Base-by-base conservation (phyloP, 2,797 vertebrate genomes). In the Smutsia gigantea region DNA sequence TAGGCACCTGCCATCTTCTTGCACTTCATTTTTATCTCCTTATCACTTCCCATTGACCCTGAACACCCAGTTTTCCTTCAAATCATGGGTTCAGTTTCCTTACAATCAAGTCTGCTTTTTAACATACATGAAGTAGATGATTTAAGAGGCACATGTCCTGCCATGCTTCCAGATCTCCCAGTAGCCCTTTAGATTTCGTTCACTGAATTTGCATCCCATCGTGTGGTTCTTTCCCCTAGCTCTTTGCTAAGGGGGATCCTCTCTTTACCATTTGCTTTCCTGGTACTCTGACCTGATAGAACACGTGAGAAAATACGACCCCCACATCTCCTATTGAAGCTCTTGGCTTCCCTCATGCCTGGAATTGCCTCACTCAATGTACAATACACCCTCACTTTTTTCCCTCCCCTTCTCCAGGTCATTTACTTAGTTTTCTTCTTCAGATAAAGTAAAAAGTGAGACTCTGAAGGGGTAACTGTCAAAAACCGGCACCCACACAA, bases 371-470 rank as follows among this genome's bases (percentile, higher is more conserved):
- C 25, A 19, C 13, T 49, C 79, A 8, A 39, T 18, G 18, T 55
- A 27, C 12, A 6, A 9, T 5, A 23, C 11, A 27, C 42, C 51
- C 8, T 29, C 27, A 51, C 17, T 53, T 18, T 13, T 53, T 27
- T 0, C 21, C 29, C 31, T 27, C 19, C n/a, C 18, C 13, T 14
- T 8, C 7, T 37, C 39, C 55, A 12, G 29, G 37, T 64, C 66
- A 49, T 39, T 89, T 68, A 55, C 3, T 57, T 82, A 68, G 84
- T 85, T 63, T 90, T 55, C 53, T 83, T 31, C 31, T 93, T 23
- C 74, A 49, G 46, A 53, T 63, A 46, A 53, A 81, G 66, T 69
- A 11, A 14, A 51, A n/a, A 42, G 66, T 0, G 18, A 86, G 37
- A 15, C 63, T 89, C 91, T 34, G 21, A 39, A 71, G 77, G 68